Conservation (phyloP, 1,140 invertebrate species). For the Formica selysi region DNA sequence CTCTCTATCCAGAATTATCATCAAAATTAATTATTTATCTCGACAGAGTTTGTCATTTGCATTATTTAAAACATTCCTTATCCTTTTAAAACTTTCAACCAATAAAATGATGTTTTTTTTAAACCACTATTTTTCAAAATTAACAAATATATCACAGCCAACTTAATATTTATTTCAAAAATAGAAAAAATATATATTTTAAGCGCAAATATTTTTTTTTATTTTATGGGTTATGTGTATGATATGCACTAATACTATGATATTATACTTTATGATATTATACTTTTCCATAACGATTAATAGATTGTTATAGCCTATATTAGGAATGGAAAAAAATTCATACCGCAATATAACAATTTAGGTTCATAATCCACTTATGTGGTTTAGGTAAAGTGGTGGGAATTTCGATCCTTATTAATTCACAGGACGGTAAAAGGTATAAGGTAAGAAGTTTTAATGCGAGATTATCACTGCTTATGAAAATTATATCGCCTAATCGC, state of each 20-base stretch:
- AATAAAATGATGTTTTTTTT: background rate
- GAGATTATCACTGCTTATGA: slow-evolving; percentile 38
- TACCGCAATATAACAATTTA: background rate
- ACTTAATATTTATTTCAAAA: slow-evolving; percentile 12
- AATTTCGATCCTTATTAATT: slow-evolving; percentile 46
- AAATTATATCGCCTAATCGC: slow-evolving; percentile 41
- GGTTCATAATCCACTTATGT: slow-evolving; percentile 34
- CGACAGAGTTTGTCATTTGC: background rate
- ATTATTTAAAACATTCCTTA: background rate
- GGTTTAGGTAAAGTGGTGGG: slow-evolving; percentile 9
- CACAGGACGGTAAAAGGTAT: background rate
- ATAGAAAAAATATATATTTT: background rate
- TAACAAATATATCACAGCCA: background rate
- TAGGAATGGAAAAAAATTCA: slow-evolving; percentile 20
- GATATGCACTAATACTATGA: background rate
- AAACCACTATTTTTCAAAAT: too few relatives aligned
- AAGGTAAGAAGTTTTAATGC: slow-evolving; percentile 33
- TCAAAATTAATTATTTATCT: slow-evolving; percentile 6
- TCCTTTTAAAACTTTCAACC: background rate
- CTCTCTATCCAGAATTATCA: background rate
- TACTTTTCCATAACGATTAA: background rate
- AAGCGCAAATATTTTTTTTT: background rate
- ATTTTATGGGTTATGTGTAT: too few relatives aligned
- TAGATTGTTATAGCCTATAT: background rate
- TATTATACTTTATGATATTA: background rate